These are phyloP conservation scores for Hypomecis punctinalis DNA, from an alignment of 2,888 invertebrate genomes.

Conservation along the genomic window DNA sequence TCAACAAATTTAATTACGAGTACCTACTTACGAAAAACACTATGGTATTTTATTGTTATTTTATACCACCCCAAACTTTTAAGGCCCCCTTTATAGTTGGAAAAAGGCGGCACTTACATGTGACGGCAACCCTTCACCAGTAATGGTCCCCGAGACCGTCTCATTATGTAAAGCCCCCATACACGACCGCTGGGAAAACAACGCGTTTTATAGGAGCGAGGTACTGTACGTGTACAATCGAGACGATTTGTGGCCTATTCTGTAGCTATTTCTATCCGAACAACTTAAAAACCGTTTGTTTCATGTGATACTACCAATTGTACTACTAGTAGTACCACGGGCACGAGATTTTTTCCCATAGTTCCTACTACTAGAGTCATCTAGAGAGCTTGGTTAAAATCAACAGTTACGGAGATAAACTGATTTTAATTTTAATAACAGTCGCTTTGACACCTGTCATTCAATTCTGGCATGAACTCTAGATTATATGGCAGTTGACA, in stretches of 20 bases:
- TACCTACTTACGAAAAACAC: neutral
- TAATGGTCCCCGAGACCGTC: constrained; percentile 45
- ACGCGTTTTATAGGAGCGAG: constrained; percentile 47
- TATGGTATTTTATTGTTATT: constrained; percentile 6
- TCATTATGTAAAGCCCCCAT: constrained; percentile 56
- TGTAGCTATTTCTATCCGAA: constrained; percentile 1
- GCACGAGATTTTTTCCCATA: no score
- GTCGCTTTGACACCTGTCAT: no score
- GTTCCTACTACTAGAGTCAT: no score
- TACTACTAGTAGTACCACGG: no score
- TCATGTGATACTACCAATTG: no score
- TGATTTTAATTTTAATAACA: no score
- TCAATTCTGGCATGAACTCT: no score
- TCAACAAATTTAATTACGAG: neutral
- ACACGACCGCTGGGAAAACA: constrained; percentile 50
- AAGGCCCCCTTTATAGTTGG: constrained; percentile 16
- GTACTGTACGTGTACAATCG: constrained; percentile 20
- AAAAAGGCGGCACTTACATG: constrained; percentile 31
- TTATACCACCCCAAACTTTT: constrained; percentile 16
- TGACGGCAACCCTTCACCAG: constrained; percentile 41
- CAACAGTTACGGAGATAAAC: no score
- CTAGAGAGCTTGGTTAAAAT: no score
- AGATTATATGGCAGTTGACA: no score
- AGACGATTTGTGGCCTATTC: no score
- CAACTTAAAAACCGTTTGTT: no score